Evolutionary conservation across 2,113 vertebrate genomes (phyloP).

Genomic region (Kryptolebias marmoratus): DNA sequence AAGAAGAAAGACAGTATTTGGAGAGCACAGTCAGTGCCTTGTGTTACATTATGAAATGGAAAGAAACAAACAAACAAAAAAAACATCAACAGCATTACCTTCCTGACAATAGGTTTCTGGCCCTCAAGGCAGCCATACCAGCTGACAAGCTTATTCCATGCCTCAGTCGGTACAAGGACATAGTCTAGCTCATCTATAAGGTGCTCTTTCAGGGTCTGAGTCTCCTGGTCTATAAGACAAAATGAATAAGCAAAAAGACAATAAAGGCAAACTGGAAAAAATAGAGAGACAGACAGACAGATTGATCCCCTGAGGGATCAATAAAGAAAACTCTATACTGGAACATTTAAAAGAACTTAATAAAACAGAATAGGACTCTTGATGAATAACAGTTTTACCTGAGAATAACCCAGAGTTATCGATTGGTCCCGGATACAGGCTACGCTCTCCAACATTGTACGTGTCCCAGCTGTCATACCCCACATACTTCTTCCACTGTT

Average conservation of each 20-base stretch:
- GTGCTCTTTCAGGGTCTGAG: slow-evolving; percentile 90
- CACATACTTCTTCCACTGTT: slow-evolving; percentile 98
- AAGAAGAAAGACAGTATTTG: slow-evolving; percentile 13
- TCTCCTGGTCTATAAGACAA: slow-evolving; percentile 85
- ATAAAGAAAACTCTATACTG: not conserved
- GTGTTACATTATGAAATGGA: not conserved
- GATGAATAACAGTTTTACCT: slow-evolving; percentile 77
- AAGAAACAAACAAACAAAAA: not conserved
- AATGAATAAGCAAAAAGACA: not conserved
- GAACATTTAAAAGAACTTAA: not conserved
- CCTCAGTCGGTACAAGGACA: slow-evolving; percentile 92
- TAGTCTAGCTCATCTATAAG: slow-evolving; percentile 97
- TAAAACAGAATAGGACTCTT: not conserved
- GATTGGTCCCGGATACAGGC: slow-evolving; percentile 90
- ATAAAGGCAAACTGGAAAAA: not conserved
- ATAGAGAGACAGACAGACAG: not conserved
- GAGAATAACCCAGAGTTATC: slow-evolving; percentile 96
- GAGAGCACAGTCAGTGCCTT: not conserved
- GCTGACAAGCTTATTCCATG: slow-evolving; percentile 90
- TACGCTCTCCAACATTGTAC: slow-evolving; percentile 89
- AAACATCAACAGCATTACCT: slow-evolving; percentile 76
- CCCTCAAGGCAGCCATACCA: slow-evolving; percentile 93
- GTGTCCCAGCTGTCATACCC: slow-evolving; percentile 96
- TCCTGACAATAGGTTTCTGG: slow-evolving; percentile 92
- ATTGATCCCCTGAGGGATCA: not conserved